Percentiles rank a stretch among this genome's conserved stretches.
These are phyloP conservation scores for Drosophila subquinaria DNA, from an alignment of 2,888 invertebrate genomes.

Conservation along the genomic window DNA sequence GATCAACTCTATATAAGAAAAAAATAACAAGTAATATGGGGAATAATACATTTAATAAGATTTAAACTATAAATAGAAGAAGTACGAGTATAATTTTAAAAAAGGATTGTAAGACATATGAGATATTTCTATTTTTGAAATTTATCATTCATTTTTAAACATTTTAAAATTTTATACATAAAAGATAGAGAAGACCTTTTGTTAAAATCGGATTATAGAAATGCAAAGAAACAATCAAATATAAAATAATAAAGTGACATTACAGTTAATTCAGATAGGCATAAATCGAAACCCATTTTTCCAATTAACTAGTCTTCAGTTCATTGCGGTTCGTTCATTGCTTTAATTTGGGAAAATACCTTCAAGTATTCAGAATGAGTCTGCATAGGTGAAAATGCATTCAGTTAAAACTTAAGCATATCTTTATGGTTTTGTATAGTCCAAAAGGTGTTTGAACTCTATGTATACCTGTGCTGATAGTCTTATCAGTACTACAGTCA, in stretches of 20 bases:
- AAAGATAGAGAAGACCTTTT: neutral
- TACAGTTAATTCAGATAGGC: neutral
- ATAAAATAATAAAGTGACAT: neutral
- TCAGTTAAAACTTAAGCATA: neutral
- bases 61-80: no score
- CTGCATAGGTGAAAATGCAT: neutral
- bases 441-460: slow-evolving; percentile 34
- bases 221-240: no score
- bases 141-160: no score
- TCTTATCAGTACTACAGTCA: slow-evolving; percentile 17
- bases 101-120: no score
- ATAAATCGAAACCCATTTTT: neutral
- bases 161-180: no score
- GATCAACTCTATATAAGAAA: no score
- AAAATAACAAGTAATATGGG: neutral
- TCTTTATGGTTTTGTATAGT: neutral
- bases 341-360: neutral
- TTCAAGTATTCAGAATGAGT: neutral
- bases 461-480: neutral
- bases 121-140: no score
- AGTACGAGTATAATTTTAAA: no score
- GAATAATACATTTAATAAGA: no score
- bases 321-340: neutral
- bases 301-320: neutral
- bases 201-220: neutral